Evolutionary conservation across 2,888 invertebrate species (phyloP).

Genomic region (Bimastos eiseni): DNA sequence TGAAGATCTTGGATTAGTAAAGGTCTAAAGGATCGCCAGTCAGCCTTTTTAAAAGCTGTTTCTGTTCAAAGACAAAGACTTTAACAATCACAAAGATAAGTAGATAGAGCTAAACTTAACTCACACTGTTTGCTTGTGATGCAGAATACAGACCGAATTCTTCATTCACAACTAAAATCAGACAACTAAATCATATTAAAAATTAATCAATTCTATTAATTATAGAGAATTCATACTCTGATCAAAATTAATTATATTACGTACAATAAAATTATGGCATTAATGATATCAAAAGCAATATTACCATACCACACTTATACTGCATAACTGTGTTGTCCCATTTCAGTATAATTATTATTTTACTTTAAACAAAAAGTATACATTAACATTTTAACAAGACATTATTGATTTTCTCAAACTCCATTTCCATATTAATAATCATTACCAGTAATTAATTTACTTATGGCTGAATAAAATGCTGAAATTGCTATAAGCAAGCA

Average conservation of each 20-base stretch:
- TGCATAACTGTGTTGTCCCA: too few relatives aligned
- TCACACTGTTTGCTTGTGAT: constrained; percentile 25
- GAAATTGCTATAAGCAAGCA: too few relatives aligned
- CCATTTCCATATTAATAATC: not conserved
- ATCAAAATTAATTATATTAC: not conserved
- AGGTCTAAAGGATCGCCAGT: too few relatives aligned
- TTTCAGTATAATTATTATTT: too few relatives aligned
- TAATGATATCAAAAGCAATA: too few relatives aligned
- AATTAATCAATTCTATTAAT: not conserved
- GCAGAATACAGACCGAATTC: constrained; percentile 22
- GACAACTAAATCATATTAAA: not conserved
- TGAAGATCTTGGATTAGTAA: not conserved
- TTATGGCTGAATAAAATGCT: not conserved
- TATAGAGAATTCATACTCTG: too few relatives aligned
- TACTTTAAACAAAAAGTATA: too few relatives aligned
- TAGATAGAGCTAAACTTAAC: not conserved
- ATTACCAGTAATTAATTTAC: not conserved
- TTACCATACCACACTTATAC: too few relatives aligned
- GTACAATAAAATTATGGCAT: too few relatives aligned
- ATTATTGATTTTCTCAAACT: not conserved
- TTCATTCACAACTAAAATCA: constrained; percentile 18
- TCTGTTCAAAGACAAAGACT: not conserved
- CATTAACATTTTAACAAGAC: not conserved
- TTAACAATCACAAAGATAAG: not conserved
- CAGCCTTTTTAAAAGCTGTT: not conserved